Base-by-base conservation (phyloP, 2,888 invertebrate genomes). In the Drosophila aldrichi region DNA sequence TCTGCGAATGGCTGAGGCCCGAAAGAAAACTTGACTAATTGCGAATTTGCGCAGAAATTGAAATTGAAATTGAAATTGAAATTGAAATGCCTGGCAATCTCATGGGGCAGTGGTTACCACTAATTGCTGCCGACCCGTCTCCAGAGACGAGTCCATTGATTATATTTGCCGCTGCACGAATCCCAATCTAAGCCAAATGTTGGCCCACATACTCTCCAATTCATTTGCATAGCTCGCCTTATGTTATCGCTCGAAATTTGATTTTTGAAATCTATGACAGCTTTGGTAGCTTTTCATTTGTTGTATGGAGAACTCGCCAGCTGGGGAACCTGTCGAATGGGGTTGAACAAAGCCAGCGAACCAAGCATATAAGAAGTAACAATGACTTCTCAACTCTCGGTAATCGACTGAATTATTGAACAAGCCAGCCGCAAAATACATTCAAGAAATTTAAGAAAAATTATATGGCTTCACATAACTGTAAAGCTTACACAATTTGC, bases 1-100 rank as follows among this genome's bases (percentile, higher is more conserved):
- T 32, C 32, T 32, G 6, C 48, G 8, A 32, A n/a, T 49, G 48
- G 12, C 48, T 12, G 49, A 12, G 34, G 18, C 32, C 49, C 49
- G 18, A 57, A 46, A 46, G 62, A 54, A 59, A 64, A 46, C 65
- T 79, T 69, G 55, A 55, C 79, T 81, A 82, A 85, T 85, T 83
- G 82, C 81, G 74, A 83, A 79, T 85, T 71, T 79, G 82, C 72
- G 77, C 69, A 79, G 67, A 66, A 82, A 79, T 77, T 77, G 29
- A 25, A 82, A 79, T 77, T 77, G 29, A 25, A 25, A 25, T 25
- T 74, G 34, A 70, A 81, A 79, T 77, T 74, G 32, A 70, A 81
- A 79, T 71, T 73, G 54, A 68, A 78, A 78, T 68, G 65, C 61
- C 55, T 9, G 51, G 14, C 51, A 55, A 52, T 54, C 70, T 59